Evolutionary conservation across 35 echinoderm and acorn worm species (phyloP), one percentile per base, ranked within the genome.

Genomic region (Ophioderma brevispina): DNA sequence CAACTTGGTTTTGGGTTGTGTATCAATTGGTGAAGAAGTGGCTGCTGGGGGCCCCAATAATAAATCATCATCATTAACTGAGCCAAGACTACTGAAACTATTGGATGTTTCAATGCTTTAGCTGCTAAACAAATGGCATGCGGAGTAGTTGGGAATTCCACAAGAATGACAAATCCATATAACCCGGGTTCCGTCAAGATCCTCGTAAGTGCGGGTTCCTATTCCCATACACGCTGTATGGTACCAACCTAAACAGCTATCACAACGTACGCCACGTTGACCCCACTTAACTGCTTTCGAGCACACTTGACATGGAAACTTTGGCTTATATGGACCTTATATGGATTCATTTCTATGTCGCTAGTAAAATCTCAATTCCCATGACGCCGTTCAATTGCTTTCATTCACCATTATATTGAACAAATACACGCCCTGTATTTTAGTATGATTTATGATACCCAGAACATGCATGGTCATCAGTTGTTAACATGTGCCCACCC

Each of bases 261-360:
- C 84, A 41, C 91, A 92, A n/a, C 39, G 25, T 21, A 87, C 84
- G 2, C 39, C 83, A 17, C 59, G 39, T 56, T 79, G 64, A 21
- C 43, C 42, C 89, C 89, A 90, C 82, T 0, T 90, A 52, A 82
- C 79, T 15, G 90, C 56, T 76, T 46, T 64, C 35, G 55, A 52
- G 76, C 90, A 92, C 17, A 92, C 40, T 19, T 84, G 82, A 77
- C 90, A 92, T 80, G 82, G 90, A 43, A 87, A 92, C 35, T 92
- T 86, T 17, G 76, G 39, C 43, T 52, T 89, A 21, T 34, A 2
- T 38, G 88, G 88, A 56, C 88, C 88, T n/a, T n/a, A n/a, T n/a
- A n/a, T 82, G 88, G 88, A 36, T 90, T 90, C 15, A 76, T 38
- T 40, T 90, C 84, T 18, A 88, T 46, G 36, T 82, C 85, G 38